Percentiles rank a stretch among this genome's conserved stretches.
phyloP scores from a whole-genome alignment of 2,888 invertebrate genomes.

The Drosophila infuscata region DNA sequence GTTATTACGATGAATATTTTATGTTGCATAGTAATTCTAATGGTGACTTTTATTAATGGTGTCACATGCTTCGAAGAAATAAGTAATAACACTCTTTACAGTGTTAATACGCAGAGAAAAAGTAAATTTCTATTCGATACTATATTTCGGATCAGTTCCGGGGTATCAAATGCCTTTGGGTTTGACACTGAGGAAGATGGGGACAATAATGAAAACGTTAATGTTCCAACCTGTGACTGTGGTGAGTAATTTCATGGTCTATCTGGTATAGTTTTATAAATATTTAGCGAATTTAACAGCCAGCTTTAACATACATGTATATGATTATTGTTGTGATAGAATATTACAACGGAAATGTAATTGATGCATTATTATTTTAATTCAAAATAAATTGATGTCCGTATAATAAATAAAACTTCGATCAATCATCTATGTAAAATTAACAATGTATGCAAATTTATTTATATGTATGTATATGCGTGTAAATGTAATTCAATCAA shows the following conservation, averaged over 20 bases:
- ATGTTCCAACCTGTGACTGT: conserved; percentile 90
- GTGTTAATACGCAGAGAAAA: conserved; percentile 85
- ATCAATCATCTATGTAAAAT: neutral
- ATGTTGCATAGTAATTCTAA: conserved; percentile 61
- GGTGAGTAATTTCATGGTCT: conserved; percentile 86
- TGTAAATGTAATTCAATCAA: neutral
- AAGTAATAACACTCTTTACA: conserved; percentile 37
- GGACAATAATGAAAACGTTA: conserved; percentile 87
- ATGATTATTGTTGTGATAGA: neutral
- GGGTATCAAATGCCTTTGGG: conserved; percentile 83
- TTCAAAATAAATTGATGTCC: neutral
- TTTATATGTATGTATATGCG: neutral
- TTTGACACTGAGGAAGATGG: conserved; percentile 87
- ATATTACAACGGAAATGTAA: neutral
- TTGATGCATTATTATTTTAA: neutral
- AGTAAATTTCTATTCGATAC: conserved; percentile 90
- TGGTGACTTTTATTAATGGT: conserved; percentile 56
- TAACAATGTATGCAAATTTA: neutral
- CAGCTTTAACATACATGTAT: neutral
- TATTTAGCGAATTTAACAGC: neutral
- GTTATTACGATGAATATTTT: conserved; percentile 66
- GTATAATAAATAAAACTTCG: neutral
- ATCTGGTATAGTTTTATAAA: neutral
- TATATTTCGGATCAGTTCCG: conserved; percentile 88
- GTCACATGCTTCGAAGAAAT: conserved; percentile 54